These are phyloP conservation scores for Rhagoletis pomonella DNA, from an alignment of 1,140 invertebrate species.

Conservation along the genomic window DNA sequence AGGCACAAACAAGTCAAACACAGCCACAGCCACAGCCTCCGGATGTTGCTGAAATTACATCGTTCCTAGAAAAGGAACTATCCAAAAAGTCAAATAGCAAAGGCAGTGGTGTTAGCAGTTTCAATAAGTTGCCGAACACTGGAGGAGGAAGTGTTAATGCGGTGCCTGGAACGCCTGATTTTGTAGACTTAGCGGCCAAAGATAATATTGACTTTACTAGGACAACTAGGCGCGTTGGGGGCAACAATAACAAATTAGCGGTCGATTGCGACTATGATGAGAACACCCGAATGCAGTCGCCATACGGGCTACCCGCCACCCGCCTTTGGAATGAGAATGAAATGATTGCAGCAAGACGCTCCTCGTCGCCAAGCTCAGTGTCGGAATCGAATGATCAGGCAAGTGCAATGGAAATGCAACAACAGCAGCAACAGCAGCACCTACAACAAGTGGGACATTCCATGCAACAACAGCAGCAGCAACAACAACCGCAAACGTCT, in stretches of 20 bases:
- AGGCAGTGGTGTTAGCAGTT: constrained; percentile 55
- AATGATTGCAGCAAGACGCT: constrained; percentile 68
- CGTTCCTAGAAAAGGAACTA: constrained; percentile 66
- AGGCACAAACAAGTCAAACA: background rate
- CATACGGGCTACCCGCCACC: constrained; percentile 63
- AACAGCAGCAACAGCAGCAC: constrained; percentile 57
- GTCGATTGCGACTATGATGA: constrained; percentile 69
- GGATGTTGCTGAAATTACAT: constrained; percentile 57
- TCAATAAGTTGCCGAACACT: constrained; percentile 52
- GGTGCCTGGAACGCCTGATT: constrained; percentile 62
- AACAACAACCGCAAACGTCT: constrained; percentile 42
- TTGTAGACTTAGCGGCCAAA: constrained; percentile 67
- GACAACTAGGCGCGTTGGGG: constrained; percentile 33
- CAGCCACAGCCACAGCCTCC: constrained; percentile 47
- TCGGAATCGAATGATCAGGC: constrained; percentile 72
- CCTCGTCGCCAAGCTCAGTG: constrained; percentile 70
- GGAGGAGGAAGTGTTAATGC: background rate
- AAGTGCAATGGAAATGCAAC: constrained; percentile 53
- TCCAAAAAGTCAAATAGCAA: constrained; percentile 38
- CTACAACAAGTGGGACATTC: constrained; percentile 54
- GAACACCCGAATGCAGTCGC: constrained; percentile 71
- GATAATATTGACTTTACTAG: constrained; percentile 60
- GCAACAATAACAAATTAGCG: constrained; percentile 56
- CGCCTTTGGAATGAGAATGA: constrained; percentile 71
- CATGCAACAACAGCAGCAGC: constrained; percentile 58